Percentiles rank a stretch among this genome's conserved stretches.
Conservation (phyloP, 1,140 invertebrate species). For the Araneus ventricosus region DNA sequence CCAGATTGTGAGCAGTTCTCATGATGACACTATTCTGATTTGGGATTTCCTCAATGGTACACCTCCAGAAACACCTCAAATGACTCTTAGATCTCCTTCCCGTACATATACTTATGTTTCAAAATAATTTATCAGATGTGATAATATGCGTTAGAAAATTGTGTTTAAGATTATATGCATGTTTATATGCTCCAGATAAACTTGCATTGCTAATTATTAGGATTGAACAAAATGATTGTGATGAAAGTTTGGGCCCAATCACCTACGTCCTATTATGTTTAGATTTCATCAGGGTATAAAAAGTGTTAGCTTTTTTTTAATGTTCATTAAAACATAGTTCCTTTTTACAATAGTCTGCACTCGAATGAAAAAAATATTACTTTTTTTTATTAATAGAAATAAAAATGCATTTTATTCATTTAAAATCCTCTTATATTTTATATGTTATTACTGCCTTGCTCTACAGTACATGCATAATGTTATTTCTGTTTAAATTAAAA, state of each 20-base stretch:
- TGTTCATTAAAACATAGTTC: background rate
- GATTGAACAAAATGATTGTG: slow-evolving; percentile 22
- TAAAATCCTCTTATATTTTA: too few relatives aligned
- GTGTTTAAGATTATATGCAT: slow-evolving; percentile 1
- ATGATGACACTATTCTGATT: slow-evolving; percentile 99
- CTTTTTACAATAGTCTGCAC: background rate
- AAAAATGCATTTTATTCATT: too few relatives aligned
- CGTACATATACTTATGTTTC: slow-evolving; percentile 78
- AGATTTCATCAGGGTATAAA: slow-evolving; percentile 6
- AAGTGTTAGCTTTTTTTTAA: background rate
- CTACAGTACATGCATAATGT: background rate
- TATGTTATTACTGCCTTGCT: too few relatives aligned
- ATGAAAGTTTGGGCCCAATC: slow-evolving; percentile 25
- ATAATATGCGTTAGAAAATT: slow-evolving; percentile 21
- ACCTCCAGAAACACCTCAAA: slow-evolving; percentile 77
- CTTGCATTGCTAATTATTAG: background rate
- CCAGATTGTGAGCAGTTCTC: slow-evolving; percentile 99
- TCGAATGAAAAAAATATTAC: too few relatives aligned
- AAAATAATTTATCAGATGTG: slow-evolving; percentile 73
- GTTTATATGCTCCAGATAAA: background rate
- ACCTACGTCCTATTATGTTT: background rate
- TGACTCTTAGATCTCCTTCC: slow-evolving; percentile 76
- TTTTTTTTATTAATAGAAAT: too few relatives aligned
- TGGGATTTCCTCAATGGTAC: slow-evolving; percentile 98
- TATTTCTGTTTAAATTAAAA: slow-evolving; percentile 3